Conservation (phyloP, 2,888 invertebrate species). For the Liopterus haemorrhoidalis region DNA sequence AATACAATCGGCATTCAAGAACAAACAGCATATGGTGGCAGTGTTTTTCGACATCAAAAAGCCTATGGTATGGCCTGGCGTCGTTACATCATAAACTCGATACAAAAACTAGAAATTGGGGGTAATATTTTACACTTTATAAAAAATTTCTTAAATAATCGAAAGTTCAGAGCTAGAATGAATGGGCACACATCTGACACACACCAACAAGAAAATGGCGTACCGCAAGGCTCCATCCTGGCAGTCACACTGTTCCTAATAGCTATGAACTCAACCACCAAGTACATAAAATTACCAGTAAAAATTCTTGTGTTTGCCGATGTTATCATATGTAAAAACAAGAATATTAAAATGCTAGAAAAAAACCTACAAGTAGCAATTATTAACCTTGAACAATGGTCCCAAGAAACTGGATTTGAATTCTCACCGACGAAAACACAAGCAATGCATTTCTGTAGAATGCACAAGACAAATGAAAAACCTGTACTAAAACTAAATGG, state of each 20-base stretch:
- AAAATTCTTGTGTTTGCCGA: neutral
- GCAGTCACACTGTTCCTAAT: slow-evolving; percentile 1
- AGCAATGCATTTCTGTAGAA: no score
- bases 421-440: no score
- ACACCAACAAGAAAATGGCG: neutral
- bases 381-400: no score
- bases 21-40: neutral
- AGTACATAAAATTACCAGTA: neutral
- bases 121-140: slow-evolving; percentile 1
- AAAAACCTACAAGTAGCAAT: no score
- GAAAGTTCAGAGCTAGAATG: no score
- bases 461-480: no score
- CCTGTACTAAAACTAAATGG: no score
- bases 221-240: slow-evolving; percentile 1
- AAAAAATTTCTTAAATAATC: slow-evolving; percentile 6
- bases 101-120: slow-evolving; percentile 2
- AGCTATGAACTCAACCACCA: neutral
- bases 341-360: neutral
- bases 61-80: slow-evolving; percentile 2
- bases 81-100: slow-evolving; percentile 3
- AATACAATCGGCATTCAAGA: neutral
- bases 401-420: no score
- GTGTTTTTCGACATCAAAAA: no score
- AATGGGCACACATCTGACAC: neutral
- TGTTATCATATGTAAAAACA: neutral